Conservation (phyloP, 2,797 vertebrate genomes). For the Pantherophis alleghaniensis region DNA sequence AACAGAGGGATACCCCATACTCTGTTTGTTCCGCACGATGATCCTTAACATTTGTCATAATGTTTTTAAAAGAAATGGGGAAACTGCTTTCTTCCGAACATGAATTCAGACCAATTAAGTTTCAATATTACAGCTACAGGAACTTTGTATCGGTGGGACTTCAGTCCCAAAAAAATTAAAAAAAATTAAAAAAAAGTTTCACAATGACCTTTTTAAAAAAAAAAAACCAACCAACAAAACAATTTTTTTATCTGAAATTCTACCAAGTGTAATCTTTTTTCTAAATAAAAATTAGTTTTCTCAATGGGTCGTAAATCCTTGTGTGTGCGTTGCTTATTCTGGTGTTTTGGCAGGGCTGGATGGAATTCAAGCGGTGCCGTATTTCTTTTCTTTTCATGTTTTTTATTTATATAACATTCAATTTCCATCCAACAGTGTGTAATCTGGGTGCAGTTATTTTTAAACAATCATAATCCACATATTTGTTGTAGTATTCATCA, state of each 20-base stretch:
- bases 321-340: constrained; percentile 75
- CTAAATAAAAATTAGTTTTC: constrained; percentile 99
- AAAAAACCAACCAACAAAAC: constrained; percentile 49
- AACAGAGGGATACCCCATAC: constrained; percentile 52
- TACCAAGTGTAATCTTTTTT: constrained; percentile 96
- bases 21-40: constrained; percentile 76
- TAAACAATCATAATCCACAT: too few species aligned
- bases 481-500: too few species aligned
- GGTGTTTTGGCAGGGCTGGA: not conserved
- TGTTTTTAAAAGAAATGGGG: constrained; percentile 90
- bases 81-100: constrained; percentile 74
- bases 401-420: too few species aligned
- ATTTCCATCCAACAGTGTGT: too few species aligned
- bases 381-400: not conserved
- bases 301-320: constrained; percentile 87
- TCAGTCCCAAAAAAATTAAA: constrained; percentile 52
- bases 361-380: not conserved
- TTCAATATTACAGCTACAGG: constrained; percentile 84
- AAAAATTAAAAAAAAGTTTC: constrained; percentile 82
- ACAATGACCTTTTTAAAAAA: constrained; percentile 89
- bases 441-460: too few species aligned
- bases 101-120: constrained; percentile 72
- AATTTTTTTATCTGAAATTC: constrained; percentile 97
- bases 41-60: constrained; percentile 78
- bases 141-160: constrained; percentile 82